These are phyloP conservation scores for Aphidius ervi DNA, from an alignment of 1,140 invertebrate genomes.

Conservation along the genomic window DNA sequence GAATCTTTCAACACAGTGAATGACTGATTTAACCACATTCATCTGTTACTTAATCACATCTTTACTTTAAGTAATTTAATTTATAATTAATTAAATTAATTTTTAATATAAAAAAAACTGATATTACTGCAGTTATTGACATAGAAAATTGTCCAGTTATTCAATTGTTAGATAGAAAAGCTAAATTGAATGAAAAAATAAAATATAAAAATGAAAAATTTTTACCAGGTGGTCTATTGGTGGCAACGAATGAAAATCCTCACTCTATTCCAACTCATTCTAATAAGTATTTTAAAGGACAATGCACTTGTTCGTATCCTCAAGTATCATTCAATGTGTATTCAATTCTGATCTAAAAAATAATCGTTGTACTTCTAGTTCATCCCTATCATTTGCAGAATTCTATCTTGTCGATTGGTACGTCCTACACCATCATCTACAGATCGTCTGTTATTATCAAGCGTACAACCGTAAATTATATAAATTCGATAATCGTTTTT, in stretches of 20 bases:
- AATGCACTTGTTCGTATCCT: constrained; percentile 37
- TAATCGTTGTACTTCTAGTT: constrained; percentile 42
- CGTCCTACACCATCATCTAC: constrained; percentile 1
- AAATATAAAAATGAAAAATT: neutral
- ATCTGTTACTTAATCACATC: no score
- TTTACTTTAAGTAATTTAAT: no score
- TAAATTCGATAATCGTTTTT: constrained; percentile 10
- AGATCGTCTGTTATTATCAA: constrained; percentile 18
- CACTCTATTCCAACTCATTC: no score
- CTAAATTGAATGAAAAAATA: constrained; percentile 19
- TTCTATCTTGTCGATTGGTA: constrained; percentile 31
- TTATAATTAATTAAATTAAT: no score
- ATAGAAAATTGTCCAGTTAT: constrained; percentile 49
- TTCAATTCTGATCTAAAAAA: constrained; percentile 49
- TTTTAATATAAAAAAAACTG: no score
- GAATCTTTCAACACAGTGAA: constrained; percentile 44
- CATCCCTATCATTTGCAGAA: constrained; percentile 44
- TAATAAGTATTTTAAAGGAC: neutral
- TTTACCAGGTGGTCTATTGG: no score
- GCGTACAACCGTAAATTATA: constrained; percentile 17
- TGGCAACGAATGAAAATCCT: no score
- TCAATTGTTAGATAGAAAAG: constrained; percentile 28
- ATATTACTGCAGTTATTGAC: constrained; percentile 21
- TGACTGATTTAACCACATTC: constrained; percentile 37
- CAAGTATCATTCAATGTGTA: constrained; percentile 46